Conservation (phyloP, 2,888 invertebrate genomes). For the Diaphora mendica region DNA sequence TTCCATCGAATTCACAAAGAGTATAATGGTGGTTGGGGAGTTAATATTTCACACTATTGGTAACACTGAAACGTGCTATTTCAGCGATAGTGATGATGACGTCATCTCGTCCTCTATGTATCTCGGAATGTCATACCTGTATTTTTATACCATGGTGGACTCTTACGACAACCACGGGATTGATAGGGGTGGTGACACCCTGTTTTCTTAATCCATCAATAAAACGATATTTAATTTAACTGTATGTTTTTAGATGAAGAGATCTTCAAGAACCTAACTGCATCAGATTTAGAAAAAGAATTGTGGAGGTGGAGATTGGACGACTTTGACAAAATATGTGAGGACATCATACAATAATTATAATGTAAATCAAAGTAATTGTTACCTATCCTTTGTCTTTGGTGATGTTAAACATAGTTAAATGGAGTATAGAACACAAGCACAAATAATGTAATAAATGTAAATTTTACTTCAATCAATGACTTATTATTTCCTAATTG, state of each 20-base stretch:
- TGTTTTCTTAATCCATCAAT: no score
- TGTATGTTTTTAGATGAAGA: constrained; percentile 60
- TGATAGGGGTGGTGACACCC: no score
- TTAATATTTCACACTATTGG: no score
- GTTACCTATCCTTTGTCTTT: neutral
- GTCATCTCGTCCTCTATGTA: no score
- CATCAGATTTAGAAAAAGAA: constrained; percentile 65
- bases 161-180: no score
- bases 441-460: neutral
- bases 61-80: no score
- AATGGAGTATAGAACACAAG: neutral
- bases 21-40: no score
- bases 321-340: constrained; percentile 66
- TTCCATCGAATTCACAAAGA: no score
- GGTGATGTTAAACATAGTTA: neutral
- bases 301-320: constrained; percentile 70
- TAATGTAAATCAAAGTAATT: constrained; percentile 38
- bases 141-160: no score
- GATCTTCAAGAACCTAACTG: constrained; percentile 58
- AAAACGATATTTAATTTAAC: no score
- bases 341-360: constrained; percentile 57
- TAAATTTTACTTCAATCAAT: neutral
- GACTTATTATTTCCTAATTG: neutral
- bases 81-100: no score
- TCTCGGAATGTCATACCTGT: no score